A percentile compares a stretch with the other conserved stretches of the same genome.
Evolutionary conservation across 2,797 vertebrate species (phyloP).

Genomic region (Poecilia picta): DNA sequence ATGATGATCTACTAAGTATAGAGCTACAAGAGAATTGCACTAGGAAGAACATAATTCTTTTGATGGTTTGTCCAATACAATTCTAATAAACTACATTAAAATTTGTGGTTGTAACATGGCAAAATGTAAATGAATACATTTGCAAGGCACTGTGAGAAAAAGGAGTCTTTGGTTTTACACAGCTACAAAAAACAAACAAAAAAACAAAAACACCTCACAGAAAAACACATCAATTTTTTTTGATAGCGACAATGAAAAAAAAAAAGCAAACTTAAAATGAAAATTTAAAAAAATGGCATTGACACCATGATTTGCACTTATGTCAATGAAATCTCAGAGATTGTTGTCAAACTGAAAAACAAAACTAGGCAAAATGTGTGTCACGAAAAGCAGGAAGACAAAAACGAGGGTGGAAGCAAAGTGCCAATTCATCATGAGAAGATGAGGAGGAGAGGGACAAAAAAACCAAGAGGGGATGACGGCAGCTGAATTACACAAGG

Average conservation of each 20-base stretch:
- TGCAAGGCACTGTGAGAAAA: background rate
- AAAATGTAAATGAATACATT: background rate
- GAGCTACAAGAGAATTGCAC: background rate
- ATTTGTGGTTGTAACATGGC: background rate
- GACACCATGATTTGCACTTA: conserved; percentile 76
- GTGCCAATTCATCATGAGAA: conserved; percentile 40
- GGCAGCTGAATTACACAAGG: conserved; percentile 63
- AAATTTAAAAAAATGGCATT: conserved; percentile 60
- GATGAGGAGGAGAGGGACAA: conserved; percentile 16
- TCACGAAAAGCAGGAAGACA: conserved; percentile 50
- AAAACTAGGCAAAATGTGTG: conserved; percentile 52
- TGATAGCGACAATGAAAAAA: conserved; percentile 17
- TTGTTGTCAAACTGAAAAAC: conserved; percentile 66
- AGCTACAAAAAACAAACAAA: conserved; percentile 15
- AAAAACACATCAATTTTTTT: conserved; percentile 25
- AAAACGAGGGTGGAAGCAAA: conserved; percentile 9
- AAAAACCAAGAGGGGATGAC: conserved; percentile 49
- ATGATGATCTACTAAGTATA: background rate
- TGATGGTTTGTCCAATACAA: background rate
- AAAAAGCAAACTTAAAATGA: conserved; percentile 27
- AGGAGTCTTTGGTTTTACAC: background rate
- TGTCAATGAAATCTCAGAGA: conserved; percentile 87
- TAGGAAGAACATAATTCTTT: background rate
- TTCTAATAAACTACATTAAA: background rate
- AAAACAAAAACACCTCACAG: conserved; percentile 53